A percentile compares a stretch with the other conserved stretches of the same genome.
These are phyloP conservation scores for Ceyx cyanopectus DNA, from an alignment of 2,113 vertebrate species.

Conservation along the genomic window DNA sequence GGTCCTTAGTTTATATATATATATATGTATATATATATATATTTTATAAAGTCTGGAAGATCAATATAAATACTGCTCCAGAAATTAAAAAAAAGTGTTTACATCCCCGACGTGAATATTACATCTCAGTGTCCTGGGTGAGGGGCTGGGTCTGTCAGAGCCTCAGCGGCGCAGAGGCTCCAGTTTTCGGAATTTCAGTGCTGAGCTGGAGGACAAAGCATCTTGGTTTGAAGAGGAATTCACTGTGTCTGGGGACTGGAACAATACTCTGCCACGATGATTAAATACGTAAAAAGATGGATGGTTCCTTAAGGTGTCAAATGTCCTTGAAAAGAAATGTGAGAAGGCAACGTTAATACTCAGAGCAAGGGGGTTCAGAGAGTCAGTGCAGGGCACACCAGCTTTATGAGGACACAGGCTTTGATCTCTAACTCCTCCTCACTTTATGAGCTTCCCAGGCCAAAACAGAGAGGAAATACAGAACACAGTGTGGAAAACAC, in stretches of 20 bases:
- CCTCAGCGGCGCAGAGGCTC: slow-evolving; percentile 88
- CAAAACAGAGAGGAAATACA: neutral
- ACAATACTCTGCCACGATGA: slow-evolving; percentile 92
- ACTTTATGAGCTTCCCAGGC: neutral
- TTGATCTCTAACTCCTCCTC: neutral
- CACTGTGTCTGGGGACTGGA: slow-evolving; percentile 85
- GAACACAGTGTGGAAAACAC: neutral
- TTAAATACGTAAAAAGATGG: slow-evolving; percentile 99
- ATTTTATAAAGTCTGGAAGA: slow-evolving; percentile 81
- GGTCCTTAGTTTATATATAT: slow-evolving; percentile 64
- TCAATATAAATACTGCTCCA: slow-evolving; percentile 84
- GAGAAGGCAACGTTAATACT: slow-evolving; percentile 38
- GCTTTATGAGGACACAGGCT: neutral
- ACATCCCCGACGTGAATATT: slow-evolving; percentile 80
- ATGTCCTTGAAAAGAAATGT: slow-evolving; percentile 84
- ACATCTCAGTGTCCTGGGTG: slow-evolving; percentile 78
- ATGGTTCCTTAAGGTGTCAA: slow-evolving; percentile 97
- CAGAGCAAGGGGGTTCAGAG: neutral
- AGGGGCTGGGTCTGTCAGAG: slow-evolving; percentile 74
- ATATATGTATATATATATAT: slow-evolving; percentile 41
- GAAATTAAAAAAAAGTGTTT: slow-evolving; percentile 77
- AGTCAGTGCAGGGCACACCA: neutral
- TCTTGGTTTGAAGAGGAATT: slow-evolving; percentile 84
- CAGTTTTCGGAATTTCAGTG: slow-evolving; percentile 92
- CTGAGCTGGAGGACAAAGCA: slow-evolving; percentile 85